Base-by-base conservation (phyloP, 1,140 invertebrate species). In the Metopolophium dirhodum region DNA sequence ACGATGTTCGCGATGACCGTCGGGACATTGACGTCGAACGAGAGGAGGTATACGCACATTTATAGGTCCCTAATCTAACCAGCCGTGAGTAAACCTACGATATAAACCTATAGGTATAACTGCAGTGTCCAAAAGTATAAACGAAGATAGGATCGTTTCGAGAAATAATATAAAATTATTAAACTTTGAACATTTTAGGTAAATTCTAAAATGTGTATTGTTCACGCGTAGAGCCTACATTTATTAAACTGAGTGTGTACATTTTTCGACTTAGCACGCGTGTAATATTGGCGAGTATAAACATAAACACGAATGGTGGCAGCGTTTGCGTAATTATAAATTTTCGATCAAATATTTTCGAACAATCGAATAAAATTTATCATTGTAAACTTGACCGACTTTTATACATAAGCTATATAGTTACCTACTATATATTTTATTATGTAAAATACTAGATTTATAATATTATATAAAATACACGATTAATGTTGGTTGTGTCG, bases 401-500 rank as follows among this genome's bases (percentile, higher is more conserved):
- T 77, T n/a, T 77, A 18, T 77, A 18, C 14, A n/a, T 20, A 51
- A 47, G n/a, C 30, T 6, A n/a, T 11, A 61, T 7, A 18, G 61
- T 14, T 77, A 77, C 14, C 61, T 68, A 14, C 4, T 6, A 18
- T 30, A 61, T 30, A 26, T 11, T 11, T 57, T 61, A 68, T 68
- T 68, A 68, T 68, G n/a, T 68, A 68, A 68, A 68, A n/a, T 68
- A 68, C 61, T 68, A 6, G 61, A 68, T 68, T 68, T n/a, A 77
- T 77, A 77, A 18, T n/a, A 77, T 77, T 77, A 77, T 77, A 77
- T 77, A 77, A 77, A 77, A 77, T 77, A 77, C n/a, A 77, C 14
- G 61, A 77, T n/a, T n/a, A n/a, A 77, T 77, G 61, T n/a, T 77
- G n/a, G 30, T 77, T 6, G n/a, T 77, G n/a, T 77, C 61, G 61